Evolutionary conservation across 1,140 invertebrate genomes (phyloP), one percentile per base, ranked within the genome.

Genomic region (Lycorma delicatula): DNA sequence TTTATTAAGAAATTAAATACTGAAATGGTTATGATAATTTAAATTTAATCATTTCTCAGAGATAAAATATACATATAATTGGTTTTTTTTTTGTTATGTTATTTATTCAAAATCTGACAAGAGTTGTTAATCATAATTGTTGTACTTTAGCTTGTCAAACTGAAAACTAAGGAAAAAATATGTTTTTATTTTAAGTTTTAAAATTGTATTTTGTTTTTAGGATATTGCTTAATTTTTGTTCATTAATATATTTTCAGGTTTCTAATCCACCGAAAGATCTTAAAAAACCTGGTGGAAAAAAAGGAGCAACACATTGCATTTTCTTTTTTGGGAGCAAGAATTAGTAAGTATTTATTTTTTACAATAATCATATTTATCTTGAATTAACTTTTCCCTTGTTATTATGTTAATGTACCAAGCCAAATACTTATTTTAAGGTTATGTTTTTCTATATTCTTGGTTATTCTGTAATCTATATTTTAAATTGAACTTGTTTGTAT

Each of bases 241-340:
- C 12, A 36, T 2, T 58, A 29, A 31, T 46, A 31, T 22, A 7
- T 47, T 64, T 72, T 60, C 71, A 89, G 89, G 82, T 93, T 63
- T 83, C 87, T 11, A 76, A 81, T 55, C 84, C 85, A 5, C 79
- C 81, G 18, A 64, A 68, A 57, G 82, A 86, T 59, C 68, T 84
- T 66, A 84, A 82, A 68, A 81, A 79, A 62, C 81, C 82, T 23
- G 71, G 71, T 1, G 58, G 70, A 23, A 84, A 83, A 67, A 85
- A 83, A 64, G 74, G 74, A 46, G 77, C 81, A 52, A 74, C 81
- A 9, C 85, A 91, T 64, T 95, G 90, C 75, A 89, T 96, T 59
- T 94, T 86, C 72, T 96, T 97, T 75, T 96, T 92, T 79, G 93
- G 93, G 48, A 86, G 87, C 29, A 85, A 92, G 64, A 94, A 96